Conservation (phyloP, 1,140 invertebrate species). For the Drusus annulatus region DNA sequence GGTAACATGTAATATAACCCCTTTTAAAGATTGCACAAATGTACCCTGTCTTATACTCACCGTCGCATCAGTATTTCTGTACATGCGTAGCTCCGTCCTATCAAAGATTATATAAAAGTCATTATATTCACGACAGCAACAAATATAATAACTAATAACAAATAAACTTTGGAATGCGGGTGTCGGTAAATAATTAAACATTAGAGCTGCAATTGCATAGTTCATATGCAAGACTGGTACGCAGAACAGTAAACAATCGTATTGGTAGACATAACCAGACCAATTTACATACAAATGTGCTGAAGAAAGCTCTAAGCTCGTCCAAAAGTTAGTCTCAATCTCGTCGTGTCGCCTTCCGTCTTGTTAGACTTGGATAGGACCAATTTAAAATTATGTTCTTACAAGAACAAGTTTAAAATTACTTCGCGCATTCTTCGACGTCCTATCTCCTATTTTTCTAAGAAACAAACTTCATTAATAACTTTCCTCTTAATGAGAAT, state of each 20-base stretch:
- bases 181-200: background rate
- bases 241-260: no score
- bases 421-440: slow-evolving; percentile 33
- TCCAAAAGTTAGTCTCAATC: slow-evolving; percentile 1
- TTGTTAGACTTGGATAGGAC: background rate
- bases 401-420: slow-evolving; percentile 35
- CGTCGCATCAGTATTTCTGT: no score
- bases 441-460: slow-evolving; percentile 30
- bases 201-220: background rate
- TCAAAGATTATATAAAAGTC: no score
- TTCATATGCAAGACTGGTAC: no score
- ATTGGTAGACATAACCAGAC: background rate
- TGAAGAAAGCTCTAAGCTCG: slow-evolving; percentile 40
- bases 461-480: slow-evolving; percentile 44
- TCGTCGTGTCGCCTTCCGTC: background rate
- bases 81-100: no score
- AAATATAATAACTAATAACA: no score
- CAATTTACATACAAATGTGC: slow-evolving; percentile 57
- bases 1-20: no score
- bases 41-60: no score
- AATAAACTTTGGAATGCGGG: background rate
- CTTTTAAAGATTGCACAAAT: no score
- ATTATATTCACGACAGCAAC: no score
- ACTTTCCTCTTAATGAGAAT: slow-evolving; percentile 32
- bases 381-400: slow-evolving; percentile 43